These are phyloP conservation scores for Danionella dracula DNA, from an alignment of 2,797 vertebrate genomes.

Conservation along the genomic window DNA sequence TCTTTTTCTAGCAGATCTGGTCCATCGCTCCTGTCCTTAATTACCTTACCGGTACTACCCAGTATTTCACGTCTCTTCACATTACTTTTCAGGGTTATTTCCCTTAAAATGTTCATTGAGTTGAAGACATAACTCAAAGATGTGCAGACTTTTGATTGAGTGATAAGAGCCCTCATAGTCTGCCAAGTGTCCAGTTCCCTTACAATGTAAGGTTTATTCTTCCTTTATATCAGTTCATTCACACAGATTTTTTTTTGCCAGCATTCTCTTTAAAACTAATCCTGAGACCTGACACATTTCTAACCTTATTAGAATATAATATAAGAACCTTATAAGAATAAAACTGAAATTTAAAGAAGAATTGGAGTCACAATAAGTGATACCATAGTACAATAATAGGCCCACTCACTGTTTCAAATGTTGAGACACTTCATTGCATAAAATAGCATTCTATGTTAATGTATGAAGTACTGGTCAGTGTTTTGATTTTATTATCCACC, in stretches of 20 bases:
- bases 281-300: no score
- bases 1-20: slow-evolving; percentile 20
- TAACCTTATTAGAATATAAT: no score
- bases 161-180: not conserved
- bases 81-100: slow-evolving; percentile 20
- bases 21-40: slow-evolving; percentile 7
- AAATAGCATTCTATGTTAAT: no score
- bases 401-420: no score
- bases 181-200: not conserved
- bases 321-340: no score
- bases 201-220: not conserved
- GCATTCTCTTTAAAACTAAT: no score
- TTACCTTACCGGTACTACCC: slow-evolving; percentile 22
- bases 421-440: no score
- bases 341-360: no score
- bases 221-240: not conserved
- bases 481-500: no score
- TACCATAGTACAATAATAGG: no score
- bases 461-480: no score
- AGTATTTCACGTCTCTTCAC: slow-evolving; percentile 10
- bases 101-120: slow-evolving; percentile 17
- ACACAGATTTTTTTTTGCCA: not conserved
- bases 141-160: slow-evolving; percentile 1
- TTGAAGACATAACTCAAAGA: not conserved
- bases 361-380: no score